These are phyloP conservation scores for Siniperca scherzeri DNA, from an alignment of 2,797 vertebrate genomes.

Conservation along the genomic window DNA sequence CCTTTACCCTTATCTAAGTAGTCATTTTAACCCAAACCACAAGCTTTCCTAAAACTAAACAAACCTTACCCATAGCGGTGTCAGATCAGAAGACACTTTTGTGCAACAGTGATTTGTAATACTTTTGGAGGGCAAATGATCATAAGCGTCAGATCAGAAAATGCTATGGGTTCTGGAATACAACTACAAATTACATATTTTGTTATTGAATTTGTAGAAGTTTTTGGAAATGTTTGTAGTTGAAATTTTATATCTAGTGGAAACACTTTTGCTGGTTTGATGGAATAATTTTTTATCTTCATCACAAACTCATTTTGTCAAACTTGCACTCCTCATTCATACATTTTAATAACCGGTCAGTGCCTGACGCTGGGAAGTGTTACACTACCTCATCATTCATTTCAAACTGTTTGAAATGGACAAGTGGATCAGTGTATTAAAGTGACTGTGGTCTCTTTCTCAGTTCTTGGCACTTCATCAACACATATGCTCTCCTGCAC, in stretches of 20 bases:
- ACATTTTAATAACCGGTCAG: conserved; percentile 23
- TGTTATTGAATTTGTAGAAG: background rate
- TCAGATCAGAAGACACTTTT: conserved; percentile 3
- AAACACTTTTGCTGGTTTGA: conserved; percentile 3
- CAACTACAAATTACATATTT: background rate
- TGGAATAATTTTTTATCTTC: background rate
- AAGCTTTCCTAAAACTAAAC: background rate
- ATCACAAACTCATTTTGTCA: conserved; percentile 26
- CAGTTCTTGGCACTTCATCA: conserved; percentile 56
- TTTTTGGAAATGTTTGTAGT: background rate
- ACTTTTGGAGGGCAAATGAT: background rate
- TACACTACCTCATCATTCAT: conserved; percentile 39
- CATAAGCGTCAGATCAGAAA: background rate
- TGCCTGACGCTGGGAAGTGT: conserved; percentile 21
- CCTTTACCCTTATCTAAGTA: background rate
- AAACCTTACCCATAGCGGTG: background rate
- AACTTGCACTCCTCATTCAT: conserved; percentile 32
- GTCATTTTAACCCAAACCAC: background rate
- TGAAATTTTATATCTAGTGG: background rate
- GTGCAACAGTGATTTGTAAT: background rate
- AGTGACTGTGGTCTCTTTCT: conserved; percentile 30
- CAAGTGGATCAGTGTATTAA: conserved; percentile 45
- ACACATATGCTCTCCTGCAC: conserved; percentile 54
- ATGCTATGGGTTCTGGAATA: background rate
- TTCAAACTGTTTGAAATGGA: conserved; percentile 54